phyloP scores from a whole-genome alignment of 2,888 invertebrate genomes.

The Pycnomerus fuliginosus region DNA sequence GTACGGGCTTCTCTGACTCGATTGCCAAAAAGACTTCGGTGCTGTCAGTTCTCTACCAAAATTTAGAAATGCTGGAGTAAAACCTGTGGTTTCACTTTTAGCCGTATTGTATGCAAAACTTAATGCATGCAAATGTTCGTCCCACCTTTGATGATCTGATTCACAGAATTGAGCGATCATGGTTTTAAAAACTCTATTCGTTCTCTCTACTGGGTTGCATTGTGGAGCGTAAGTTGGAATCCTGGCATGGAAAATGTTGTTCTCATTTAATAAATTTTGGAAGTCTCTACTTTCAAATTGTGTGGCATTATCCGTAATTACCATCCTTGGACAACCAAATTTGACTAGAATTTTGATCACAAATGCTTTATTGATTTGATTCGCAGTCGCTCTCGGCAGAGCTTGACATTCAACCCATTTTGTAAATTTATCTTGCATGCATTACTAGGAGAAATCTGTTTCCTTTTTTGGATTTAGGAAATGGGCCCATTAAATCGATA shows the following conservation, averaged over 20 bases:
- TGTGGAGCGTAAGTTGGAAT: constrained; percentile 38
- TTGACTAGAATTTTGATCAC: constrained; percentile 2
- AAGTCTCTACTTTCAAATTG: constrained; percentile 29
- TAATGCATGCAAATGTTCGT: constrained; percentile 30
- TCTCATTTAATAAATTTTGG: constrained; percentile 14
- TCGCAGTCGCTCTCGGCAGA: constrained; percentile 18
- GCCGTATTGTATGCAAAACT: constrained; percentile 34
- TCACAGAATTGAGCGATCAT: constrained; percentile 40
- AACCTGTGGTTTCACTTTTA: constrained; percentile 30
- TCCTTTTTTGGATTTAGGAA: constrained; percentile 31
- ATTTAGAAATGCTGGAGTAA: constrained; percentile 33
- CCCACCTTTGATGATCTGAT: constrained; percentile 35
- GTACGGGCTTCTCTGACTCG: not conserved
- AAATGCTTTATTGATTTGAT: constrained; percentile 8
- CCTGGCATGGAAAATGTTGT: constrained; percentile 24
- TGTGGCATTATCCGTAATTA: constrained; percentile 36
- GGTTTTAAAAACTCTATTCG: constrained; percentile 38
- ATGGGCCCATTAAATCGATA: too few species aligned
- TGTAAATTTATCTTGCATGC: too few species aligned
- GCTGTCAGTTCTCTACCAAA: constrained; percentile 9
- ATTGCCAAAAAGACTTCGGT: not conserved
- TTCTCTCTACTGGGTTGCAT: constrained; percentile 41
- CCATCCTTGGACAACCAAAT: constrained; percentile 8
- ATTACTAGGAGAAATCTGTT: constrained; percentile 22
- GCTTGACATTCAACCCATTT: constrained; percentile 26